These are phyloP conservation scores for Gymnoscopelus microlampas DNA, from an alignment of 2,797 vertebrate species.

Conservation along the genomic window DNA sequence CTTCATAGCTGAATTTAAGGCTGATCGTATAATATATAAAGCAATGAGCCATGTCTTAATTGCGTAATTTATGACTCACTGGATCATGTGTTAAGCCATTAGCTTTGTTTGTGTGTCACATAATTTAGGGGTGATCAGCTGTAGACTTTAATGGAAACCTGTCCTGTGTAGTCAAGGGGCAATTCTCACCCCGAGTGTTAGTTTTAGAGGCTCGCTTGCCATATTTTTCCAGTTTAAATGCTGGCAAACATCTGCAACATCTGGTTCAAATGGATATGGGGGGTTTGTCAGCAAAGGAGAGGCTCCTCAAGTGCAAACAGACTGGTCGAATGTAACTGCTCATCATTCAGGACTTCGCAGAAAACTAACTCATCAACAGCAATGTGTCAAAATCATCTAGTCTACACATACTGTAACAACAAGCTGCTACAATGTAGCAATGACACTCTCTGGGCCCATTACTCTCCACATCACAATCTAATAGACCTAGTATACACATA, in stretches of 20 bases:
- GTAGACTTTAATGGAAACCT: conserved; percentile 56
- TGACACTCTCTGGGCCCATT: conserved; percentile 24
- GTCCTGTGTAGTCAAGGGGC: conserved; percentile 50
- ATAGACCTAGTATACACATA: conserved; percentile 30
- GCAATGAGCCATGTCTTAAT: conserved; percentile 36
- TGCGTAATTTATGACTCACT: conserved; percentile 38
- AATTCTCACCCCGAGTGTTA: conserved; percentile 67
- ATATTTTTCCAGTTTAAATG: conserved; percentile 68
- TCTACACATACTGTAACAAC: conserved; percentile 42
- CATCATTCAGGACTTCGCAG: conserved; percentile 47
- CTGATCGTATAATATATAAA: conserved; percentile 34
- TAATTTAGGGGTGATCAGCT: conserved; percentile 62
- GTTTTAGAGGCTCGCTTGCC: conserved; percentile 68
- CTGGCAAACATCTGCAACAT: conserved; percentile 73
- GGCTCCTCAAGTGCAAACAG: conserved; percentile 58
- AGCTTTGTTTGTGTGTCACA: conserved; percentile 46
- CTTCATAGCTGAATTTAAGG: conserved; percentile 38
- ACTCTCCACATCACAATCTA: conserved; percentile 19
- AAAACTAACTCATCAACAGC: conserved; percentile 47
- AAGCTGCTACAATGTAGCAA: conserved; percentile 32
- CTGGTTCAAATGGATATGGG: conserved; percentile 66
- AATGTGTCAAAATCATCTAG: conserved; percentile 31
- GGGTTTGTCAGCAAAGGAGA: conserved; percentile 42
- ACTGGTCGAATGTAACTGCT: conserved; percentile 50
- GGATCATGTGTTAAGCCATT: conserved; percentile 25